Evolutionary conservation across 30 jellyfish, hydroid and myxozoan species (phyloP), one percentile per base, ranked within the genome.

Genomic region (Aurelia sp.): DNA sequence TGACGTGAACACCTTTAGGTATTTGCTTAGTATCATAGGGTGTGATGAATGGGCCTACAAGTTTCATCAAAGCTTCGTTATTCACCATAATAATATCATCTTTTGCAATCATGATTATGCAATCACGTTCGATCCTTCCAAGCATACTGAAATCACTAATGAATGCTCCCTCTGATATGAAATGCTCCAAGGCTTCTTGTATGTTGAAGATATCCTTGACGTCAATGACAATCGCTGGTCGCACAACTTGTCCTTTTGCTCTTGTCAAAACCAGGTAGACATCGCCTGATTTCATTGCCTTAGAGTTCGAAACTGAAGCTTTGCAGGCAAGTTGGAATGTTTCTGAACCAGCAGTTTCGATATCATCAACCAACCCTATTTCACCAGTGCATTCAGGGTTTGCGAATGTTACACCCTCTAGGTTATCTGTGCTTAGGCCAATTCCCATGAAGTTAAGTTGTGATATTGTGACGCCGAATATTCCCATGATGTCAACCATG

Each of bases 301-400:
- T 69, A 8, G 83, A 62, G 57, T 35, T 62, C 10, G 78, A 22
- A 17, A 81, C 72, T 19, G 67, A 16, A 19, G 91, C 82, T 21
- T 65, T 68, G 91, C 81, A 59, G 23, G 67, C 83, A 4, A 81
- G 22, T 48, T 81, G 91, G 35, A 81, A 62, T 30, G 91, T 37
- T 15, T 65, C 83, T 17, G 74, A 17, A 13, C 51, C 40, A 18
- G 51, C 0, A 13, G 33, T 37, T 17, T 37, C 40, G 5, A 13
- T 18, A 13, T 64, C 74, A 21, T 64, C 40, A 16, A 64, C 40
- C 12, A 64, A 64, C 19, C 40, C 74, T 0, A 64, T 64, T 20
- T 64, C 51, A 4, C 74, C 74, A 64, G 33, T 21, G 18, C 74
- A 64, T 18, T 64, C 74, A 6, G 91, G 76, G 17, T 31, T 47